phyloP scores from a whole-genome alignment of 2,888 invertebrate species.

The Rhamphomyia laevipes region DNA sequence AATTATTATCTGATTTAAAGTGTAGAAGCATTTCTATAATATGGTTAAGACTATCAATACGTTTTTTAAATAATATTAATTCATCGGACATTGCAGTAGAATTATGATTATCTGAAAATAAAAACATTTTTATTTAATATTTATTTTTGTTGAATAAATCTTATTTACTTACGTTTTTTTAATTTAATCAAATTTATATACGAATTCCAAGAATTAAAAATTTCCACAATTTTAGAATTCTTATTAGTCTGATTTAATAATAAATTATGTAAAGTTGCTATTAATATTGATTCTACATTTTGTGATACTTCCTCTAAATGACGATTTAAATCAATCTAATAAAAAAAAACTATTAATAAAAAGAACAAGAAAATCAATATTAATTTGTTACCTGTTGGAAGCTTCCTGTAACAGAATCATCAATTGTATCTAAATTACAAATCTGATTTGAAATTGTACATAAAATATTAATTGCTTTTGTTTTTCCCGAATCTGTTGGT shows the following conservation, averaged over 20 bases:
- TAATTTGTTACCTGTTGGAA: slow-evolving; percentile 71
- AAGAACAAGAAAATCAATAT: background rate
- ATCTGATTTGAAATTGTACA: slow-evolving; percentile 31
- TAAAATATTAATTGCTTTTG: slow-evolving; percentile 32
- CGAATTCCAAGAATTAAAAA: background rate
- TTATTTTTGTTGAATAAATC: background rate
- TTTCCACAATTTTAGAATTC: slow-evolving; percentile 1
- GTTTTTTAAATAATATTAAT: slow-evolving; percentile 24
- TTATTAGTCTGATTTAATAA: slow-evolving; percentile 13
- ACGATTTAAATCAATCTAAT: slow-evolving; percentile 33
- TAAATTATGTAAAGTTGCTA: slow-evolving; percentile 21
- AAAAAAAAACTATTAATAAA: background rate
- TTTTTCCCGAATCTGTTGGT: slow-evolving; percentile 35
- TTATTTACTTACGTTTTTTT: slow-evolving; percentile 20
- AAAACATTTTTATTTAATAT: slow-evolving; percentile 4
- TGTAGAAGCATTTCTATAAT: slow-evolving; percentile 20
- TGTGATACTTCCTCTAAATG: slow-evolving; percentile 57
- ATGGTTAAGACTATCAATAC: slow-evolving; percentile 21
- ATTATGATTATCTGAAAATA: slow-evolving; percentile 19
- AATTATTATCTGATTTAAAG: background rate
- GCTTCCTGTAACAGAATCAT: slow-evolving; percentile 55
- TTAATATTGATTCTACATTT: slow-evolving; percentile 23
- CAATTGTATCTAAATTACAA: slow-evolving; percentile 34
- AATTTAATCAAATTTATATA: slow-evolving; percentile 1
- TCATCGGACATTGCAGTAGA: slow-evolving; percentile 24